Evolutionary conservation across 2,888 invertebrate genomes (phyloP), one percentile per base, ranked within the genome.

Genomic region (Drosophila pseudotalamancana): DNA sequence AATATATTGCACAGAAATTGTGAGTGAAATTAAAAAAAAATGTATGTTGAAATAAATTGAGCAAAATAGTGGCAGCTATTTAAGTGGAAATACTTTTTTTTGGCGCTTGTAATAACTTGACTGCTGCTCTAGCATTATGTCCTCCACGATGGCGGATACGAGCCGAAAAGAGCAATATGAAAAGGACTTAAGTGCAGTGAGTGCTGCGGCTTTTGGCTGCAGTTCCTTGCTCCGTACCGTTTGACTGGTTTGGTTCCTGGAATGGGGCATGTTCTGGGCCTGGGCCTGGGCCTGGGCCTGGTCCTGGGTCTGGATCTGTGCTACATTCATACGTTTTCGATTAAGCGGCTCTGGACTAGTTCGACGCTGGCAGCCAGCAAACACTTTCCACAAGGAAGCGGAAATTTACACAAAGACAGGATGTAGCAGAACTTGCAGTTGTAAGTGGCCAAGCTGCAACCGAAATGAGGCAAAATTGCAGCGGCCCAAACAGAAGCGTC

Each of bases 21-120:
- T 60, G 57, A 55, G 64, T 59, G 49, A 85, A 80, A 84, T 80
- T 80, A 74, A 82, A 68, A 73, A 72, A 49, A 42, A 12, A 46
- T 56, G 49, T 64, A 81, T 72, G 85, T 73, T 64, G 65, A 83
- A 83, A 87, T 83, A 83, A 83, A 84, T 83, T 84, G 85, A 83
- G 78, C 82, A 76, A 83, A 84, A 84, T 84, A 72, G 73, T 87
- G 82, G 82, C 87, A 84, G 83, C 85, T 84, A 87, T 87, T 83
- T 83, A 84, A 84, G 85, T 80, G 80, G 76, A 83, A 87, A 83
- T 87, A 83, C n/a, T 43, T 46, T 87, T 83, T 77, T 84, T 84
- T 60, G 23, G 65, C 60, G 67, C 78, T 83, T 87, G 83, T 84
- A 83, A 82, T 80, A 82, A 82, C 84, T 87, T 80, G 80, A 74